Evolutionary conservation across 2,888 invertebrate species (phyloP).

Genomic region (Cylindroiulus punctatus): DNA sequence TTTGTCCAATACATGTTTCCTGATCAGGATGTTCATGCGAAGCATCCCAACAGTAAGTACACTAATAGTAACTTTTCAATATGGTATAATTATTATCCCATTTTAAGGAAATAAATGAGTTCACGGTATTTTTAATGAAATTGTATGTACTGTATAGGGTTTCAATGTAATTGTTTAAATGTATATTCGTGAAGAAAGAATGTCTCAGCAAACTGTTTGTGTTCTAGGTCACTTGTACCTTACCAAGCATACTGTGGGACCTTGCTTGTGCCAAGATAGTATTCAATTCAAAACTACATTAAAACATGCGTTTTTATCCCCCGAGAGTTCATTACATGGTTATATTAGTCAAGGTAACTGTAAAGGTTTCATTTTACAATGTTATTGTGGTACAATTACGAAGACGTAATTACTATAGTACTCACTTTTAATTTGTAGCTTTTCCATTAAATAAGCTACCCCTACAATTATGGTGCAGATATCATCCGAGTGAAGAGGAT

Average conservation of each 20-base stretch:
- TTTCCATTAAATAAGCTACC: neutral
- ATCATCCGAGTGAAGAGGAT: neutral
- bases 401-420: neutral
- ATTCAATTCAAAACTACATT: neutral
- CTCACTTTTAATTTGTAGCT: neutral
- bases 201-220: neutral
- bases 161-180: no score
- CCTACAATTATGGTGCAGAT: neutral
- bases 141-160: no score
- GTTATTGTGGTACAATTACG: neutral
- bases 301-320: neutral
- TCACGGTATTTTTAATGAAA: no score
- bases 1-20: neutral
- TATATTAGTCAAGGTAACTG: neutral
- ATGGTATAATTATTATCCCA: no score
- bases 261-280: neutral
- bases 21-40: neutral
- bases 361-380: neutral
- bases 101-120: no score
- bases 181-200: no score
- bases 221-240: neutral
- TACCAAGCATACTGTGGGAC: neutral
- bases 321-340: neutral
- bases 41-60: neutral
- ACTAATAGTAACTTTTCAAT: neutral